These are phyloP conservation scores for Sturmia bella DNA, from an alignment of 2,888 invertebrate species.

Conservation along the genomic window DNA sequence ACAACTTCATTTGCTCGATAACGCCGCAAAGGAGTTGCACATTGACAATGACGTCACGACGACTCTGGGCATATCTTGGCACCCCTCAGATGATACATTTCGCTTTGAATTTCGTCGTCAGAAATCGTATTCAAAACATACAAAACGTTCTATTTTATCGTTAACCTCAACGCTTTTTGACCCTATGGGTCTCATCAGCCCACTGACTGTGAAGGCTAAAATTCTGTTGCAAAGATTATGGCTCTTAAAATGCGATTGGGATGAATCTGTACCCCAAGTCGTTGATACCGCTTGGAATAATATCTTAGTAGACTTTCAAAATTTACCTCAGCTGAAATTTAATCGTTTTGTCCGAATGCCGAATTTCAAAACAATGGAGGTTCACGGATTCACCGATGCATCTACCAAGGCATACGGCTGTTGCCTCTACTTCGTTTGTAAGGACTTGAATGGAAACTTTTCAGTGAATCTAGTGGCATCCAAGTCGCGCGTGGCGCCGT, in stretches of 20 bases:
- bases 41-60: conserved; percentile 29
- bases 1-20: background rate
- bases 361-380: background rate
- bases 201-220: conserved; percentile 24
- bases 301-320: conserved; percentile 1
- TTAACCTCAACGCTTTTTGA: conserved; percentile 31
- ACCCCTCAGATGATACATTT: no score
- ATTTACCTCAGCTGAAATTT: conserved; percentile 2
- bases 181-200: conserved; percentile 17
- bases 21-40: conserved; percentile 13
- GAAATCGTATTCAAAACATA: background rate
- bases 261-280: conserved; percentile 39
- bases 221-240: conserved; percentile 34
- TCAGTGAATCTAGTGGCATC: conserved; percentile 46
- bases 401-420: background rate
- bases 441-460: conserved; percentile 8
- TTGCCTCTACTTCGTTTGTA: background rate
- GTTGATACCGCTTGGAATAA: conserved; percentile 28
- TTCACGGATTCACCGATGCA: background rate
- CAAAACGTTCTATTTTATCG: conserved; percentile 28
- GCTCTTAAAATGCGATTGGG: conserved; percentile 41
- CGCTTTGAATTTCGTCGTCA: no score
- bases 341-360: background rate
- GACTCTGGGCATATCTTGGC: no score
- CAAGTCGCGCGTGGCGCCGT: conserved; percentile 65